Evolutionary conservation across 2,888 invertebrate species (phyloP).

Genomic region (Ditula angustiorana): DNA sequence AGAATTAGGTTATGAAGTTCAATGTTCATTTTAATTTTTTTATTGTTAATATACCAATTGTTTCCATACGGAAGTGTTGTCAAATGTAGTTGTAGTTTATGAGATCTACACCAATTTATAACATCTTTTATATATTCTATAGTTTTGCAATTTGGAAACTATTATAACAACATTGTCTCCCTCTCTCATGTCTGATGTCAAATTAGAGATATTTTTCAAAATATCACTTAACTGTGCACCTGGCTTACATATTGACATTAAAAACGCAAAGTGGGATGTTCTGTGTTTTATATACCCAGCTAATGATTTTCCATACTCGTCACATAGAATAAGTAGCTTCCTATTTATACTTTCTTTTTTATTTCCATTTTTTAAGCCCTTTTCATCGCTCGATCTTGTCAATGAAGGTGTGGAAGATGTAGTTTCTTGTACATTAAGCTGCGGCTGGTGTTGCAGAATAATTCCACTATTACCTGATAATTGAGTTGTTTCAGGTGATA

Average conservation of each 20-base stretch:
- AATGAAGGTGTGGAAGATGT: too few species aligned
- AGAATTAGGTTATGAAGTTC: neutral
- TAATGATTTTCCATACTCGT: neutral
- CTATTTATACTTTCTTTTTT: neutral
- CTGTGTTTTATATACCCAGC: neutral
- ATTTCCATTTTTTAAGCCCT: neutral
- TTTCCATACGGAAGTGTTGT: neutral
- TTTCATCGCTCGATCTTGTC: neutral
- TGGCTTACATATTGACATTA: neutral
- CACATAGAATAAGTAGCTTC: neutral
- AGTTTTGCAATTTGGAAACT: neutral
- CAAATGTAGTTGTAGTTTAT: neutral
- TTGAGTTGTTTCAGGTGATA: too few species aligned
- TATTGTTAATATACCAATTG: neutral
- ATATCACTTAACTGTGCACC: neutral
- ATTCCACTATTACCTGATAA: too few species aligned
- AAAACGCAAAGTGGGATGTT: neutral
- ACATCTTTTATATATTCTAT: neutral
- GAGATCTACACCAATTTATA: neutral
- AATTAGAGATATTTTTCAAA: neutral
- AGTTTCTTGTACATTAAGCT: too few species aligned
- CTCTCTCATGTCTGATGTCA: neutral
- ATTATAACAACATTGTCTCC: neutral
- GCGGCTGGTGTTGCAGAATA: too few species aligned
- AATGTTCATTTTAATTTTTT: neutral